Evolutionary conservation across 1,140 invertebrate genomes (phyloP).

Genomic region (Lucilia sericata): DNA sequence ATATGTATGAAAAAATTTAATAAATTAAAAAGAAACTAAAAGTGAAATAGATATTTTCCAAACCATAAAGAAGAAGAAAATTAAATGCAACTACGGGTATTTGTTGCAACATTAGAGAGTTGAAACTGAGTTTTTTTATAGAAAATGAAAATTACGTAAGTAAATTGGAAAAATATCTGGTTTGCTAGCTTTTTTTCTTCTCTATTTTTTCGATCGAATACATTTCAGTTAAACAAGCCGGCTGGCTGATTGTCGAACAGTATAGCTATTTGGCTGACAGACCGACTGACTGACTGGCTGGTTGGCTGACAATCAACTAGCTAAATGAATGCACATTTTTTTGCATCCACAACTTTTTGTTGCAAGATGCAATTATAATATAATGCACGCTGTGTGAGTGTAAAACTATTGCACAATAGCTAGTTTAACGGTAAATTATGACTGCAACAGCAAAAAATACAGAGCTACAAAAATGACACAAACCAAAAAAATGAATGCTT

Average conservation of each 20-base stretch:
- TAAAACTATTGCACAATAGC: conserved; percentile 34
- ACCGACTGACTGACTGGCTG: neutral
- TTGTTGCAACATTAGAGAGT: conserved; percentile 8
- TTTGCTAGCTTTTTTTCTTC: neutral
- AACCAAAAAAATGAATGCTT: conserved; percentile 15
- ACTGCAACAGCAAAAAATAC: neutral
- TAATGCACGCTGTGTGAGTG: neutral
- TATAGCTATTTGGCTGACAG: too few relatives aligned
- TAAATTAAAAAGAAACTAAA: neutral
- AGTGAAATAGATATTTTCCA: conserved; percentile 32
- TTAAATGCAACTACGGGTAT: neutral
- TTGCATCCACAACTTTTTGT: neutral
- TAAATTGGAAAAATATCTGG: neutral
- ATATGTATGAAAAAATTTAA: too few relatives aligned
- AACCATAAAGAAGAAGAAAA: neutral
- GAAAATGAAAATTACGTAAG: conserved; percentile 20
- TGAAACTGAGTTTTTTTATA: neutral
- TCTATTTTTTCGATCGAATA: neutral
- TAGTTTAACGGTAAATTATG: conserved; percentile 42
- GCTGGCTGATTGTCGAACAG: neutral
- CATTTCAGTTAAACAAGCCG: neutral
- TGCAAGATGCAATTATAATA: conserved; percentile 29
- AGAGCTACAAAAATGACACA: neutral
- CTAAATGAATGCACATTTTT: conserved; percentile 21
- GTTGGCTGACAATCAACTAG: neutral